Evolutionary conservation across 2,888 invertebrate species (phyloP), one percentile per base, ranked within the genome.

Genomic region (Conus canariensis): DNA sequence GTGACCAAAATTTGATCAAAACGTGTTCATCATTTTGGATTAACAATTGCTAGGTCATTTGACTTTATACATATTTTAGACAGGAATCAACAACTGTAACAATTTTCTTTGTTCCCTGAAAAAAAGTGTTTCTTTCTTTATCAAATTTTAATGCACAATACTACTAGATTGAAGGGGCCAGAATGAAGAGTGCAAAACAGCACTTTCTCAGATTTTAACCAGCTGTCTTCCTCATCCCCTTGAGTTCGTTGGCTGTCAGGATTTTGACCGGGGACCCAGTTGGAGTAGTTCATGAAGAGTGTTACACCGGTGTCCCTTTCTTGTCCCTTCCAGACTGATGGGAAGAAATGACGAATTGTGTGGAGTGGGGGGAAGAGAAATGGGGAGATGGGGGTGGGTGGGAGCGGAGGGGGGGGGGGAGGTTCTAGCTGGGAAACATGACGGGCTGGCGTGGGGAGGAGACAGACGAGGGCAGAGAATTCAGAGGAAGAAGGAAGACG

Each of bases 291-390:
- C 10, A 80, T 30, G 12, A 80, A 30, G 77, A 16, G 12, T 7
- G 30, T 10, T 45, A 30, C 77, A 80, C 77, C 77, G 77, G 77
- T 14, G 12, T 80, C 30, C 22, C 30, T 80, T 80, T 80, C 77
- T 45, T 80, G 77, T 80, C 77, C 4, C 30, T 80, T 80, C 77
- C 77, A 80, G 77, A 80, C 77, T 80, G 77, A 80, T 80, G 77
- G 77, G 77, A 45, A 30, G 77, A 80, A 80, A 80, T 80, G 77
- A 80, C 77, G 77, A 80, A 80, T 80, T 80, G 77, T 80, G 77
- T 80, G 77, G 74, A 5, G 77, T 12, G 10, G 77, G 77, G 30
- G 7, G 77, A 16, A 5, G 77, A 30, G 14, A 4, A 16, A 14
- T 6, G 77, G 77, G 77, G 77, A 12, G 74, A 22, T 19, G 74